Evolutionary conservation across 2,888 invertebrate species (phyloP).

Genomic region (Folsomia manolachei): DNA sequence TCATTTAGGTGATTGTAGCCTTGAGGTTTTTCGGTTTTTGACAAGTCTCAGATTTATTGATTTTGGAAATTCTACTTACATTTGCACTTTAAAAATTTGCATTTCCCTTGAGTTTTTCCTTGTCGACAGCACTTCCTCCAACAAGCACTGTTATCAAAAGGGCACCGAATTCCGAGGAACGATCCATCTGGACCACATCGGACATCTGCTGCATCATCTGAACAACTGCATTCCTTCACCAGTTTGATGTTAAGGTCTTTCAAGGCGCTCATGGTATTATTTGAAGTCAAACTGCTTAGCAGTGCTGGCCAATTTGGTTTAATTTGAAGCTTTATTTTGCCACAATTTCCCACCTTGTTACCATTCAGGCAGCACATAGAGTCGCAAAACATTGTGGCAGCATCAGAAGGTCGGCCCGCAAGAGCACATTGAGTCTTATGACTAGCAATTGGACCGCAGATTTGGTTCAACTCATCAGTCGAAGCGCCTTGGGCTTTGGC

Average conservation of each 20-base stretch:
- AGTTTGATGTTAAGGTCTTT: background rate
- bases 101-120: constrained; percentile 14
- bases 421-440: background rate
- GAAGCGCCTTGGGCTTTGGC: constrained; percentile 4
- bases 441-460: constrained; percentile 7
- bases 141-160: constrained; percentile 20
- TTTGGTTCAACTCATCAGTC: background rate
- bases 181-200: constrained; percentile 20
- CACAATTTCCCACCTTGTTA: constrained; percentile 20
- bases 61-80: no score
- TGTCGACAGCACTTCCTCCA: constrained; percentile 26
- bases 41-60: no score
- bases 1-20: no score
- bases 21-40: no score
- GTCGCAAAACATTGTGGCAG: constrained; percentile 9
- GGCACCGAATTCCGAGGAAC: constrained; percentile 16
- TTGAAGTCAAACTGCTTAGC: background rate
- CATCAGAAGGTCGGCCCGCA: constrained; percentile 6
- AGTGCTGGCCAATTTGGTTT: background rate
- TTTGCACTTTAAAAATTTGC: constrained; percentile 13
- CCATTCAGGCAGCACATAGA: constrained; percentile 14
- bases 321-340: background rate
- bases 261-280: background rate
- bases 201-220: constrained; percentile 8
- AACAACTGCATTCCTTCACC: constrained; percentile 9